Percentiles rank a stretch among this genome's conserved stretches.
Evolutionary conservation across 2,888 invertebrate species (phyloP).

Genomic region (Macrosiphum euphorbiae): DNA sequence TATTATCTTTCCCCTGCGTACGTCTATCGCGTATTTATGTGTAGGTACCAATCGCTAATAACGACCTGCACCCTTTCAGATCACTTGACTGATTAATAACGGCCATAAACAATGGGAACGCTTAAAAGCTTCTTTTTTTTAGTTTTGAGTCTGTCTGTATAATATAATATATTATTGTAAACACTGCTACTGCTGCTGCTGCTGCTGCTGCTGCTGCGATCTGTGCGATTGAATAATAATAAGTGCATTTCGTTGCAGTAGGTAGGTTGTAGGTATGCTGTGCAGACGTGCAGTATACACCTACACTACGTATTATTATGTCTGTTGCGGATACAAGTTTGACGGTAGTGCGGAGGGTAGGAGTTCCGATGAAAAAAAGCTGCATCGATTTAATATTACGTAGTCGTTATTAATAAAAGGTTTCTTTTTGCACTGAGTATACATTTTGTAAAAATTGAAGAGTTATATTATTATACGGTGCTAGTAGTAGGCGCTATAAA

Average conservation of each 20-base stretch:
- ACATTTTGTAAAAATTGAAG: not conserved
- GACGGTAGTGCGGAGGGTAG: not conserved
- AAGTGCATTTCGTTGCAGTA: not conserved
- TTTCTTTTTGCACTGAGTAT: not conserved
- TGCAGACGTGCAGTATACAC: not conserved
- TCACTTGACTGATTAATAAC: conserved; percentile 53
- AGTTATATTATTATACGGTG: too few relatives aligned
- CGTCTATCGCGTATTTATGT: too few relatives aligned
- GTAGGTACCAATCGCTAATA: not conserved
- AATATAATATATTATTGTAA: conserved; percentile 2
- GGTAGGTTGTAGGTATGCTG: not conserved
- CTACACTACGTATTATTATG: not conserved
- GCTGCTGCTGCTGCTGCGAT: not conserved
- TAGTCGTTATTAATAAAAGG: not conserved
- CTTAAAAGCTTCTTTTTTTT: conserved; percentile 6
- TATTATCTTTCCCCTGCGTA: not conserved
- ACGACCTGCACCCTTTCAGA: not conserved
- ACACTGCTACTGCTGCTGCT: not conserved
- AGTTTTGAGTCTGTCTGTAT: not conserved
- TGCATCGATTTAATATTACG: not conserved
- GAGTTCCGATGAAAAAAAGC: not conserved
- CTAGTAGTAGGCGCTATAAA: not conserved
- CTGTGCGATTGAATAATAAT: not conserved
- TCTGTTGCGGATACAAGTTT: not conserved
- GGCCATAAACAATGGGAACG: conserved; percentile 41